Percentiles rank a stretch among this genome's conserved stretches.
Conservation (phyloP, 2,113 vertebrate genomes). For the Arvicanthis niloticus region DNA sequence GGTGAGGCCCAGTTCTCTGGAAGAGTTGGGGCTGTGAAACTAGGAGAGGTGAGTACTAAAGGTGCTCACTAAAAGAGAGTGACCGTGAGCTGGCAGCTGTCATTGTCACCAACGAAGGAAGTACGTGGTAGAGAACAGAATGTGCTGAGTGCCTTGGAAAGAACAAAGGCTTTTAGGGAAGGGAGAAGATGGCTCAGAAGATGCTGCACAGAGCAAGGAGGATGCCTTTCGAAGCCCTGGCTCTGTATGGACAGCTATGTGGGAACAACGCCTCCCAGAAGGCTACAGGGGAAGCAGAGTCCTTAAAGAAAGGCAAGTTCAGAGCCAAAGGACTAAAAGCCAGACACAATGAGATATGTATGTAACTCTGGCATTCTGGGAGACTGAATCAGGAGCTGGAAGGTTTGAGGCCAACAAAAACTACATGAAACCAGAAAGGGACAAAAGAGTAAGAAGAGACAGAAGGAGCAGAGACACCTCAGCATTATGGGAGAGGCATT, state of each 20-base stretch:
- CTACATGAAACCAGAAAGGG: not conserved
- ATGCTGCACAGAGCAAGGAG: not conserved
- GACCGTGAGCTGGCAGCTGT: conserved; percentile 8
- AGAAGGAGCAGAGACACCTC: not conserved
- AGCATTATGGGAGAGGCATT: not conserved
- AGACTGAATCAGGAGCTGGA: not conserved
- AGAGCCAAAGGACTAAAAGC: not conserved
- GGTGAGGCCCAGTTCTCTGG: not conserved
- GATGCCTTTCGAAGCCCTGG: no score
- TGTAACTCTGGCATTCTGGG: not conserved
- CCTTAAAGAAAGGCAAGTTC: not conserved
- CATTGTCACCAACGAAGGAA: not conserved
- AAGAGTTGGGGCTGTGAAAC: not conserved
- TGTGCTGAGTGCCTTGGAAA: no score
- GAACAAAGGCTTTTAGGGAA: not conserved
- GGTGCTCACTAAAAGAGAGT: not conserved
- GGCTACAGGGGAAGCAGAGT: not conserved
- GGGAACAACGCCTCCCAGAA: not conserved
- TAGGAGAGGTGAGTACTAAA: not conserved
- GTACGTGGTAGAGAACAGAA: no score
- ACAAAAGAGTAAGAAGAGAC: not conserved
- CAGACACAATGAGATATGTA: no score
- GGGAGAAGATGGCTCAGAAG: not conserved
- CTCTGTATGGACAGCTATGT: rapidly evolving
- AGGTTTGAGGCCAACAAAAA: not conserved